Conservation (phyloP, 2,113 vertebrate genomes). For the Emydura subglobosa region DNA sequence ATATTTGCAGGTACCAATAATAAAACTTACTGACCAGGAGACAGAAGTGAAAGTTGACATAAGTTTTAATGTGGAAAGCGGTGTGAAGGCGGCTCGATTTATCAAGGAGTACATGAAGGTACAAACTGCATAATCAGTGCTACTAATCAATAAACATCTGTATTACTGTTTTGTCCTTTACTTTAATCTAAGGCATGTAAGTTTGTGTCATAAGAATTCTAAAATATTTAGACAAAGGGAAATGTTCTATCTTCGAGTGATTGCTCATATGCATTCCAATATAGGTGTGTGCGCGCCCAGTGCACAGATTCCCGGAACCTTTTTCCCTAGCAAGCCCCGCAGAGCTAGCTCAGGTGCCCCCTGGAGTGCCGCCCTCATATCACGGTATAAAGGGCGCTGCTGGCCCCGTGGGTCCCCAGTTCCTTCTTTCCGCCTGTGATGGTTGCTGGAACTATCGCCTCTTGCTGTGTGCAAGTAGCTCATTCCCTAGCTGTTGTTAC, state of each 20-base stretch:
- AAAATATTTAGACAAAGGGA: neutral
- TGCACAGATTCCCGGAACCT: no score
- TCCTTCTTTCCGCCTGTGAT: no score
- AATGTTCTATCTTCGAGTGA: neutral
- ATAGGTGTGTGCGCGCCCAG: no score
- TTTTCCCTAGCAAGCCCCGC: no score
- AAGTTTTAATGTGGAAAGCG: slow-evolving; percentile 98
- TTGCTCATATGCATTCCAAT: no score
- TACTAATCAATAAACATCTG: neutral
- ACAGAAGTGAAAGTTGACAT: slow-evolving; percentile 99
- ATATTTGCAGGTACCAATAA: slow-evolving; percentile 92
- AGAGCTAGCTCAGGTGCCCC: no score
- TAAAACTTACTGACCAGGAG: slow-evolving; percentile 97
- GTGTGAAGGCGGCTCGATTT: slow-evolving; percentile 95
- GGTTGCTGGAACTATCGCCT: no score
- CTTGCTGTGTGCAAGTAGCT: no score
- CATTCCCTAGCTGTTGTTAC: no score
- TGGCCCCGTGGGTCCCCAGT: no score
- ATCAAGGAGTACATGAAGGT: slow-evolving; percentile 98
- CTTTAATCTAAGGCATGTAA: neutral
- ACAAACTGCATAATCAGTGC: neutral
- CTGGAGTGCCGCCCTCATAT: no score
- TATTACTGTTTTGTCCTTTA: neutral
- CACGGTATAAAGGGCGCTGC: no score
- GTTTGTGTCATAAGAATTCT: neutral